Evolutionary conservation across 2,113 vertebrate species (phyloP).

Genomic region (Xiphophorus maculatus): DNA sequence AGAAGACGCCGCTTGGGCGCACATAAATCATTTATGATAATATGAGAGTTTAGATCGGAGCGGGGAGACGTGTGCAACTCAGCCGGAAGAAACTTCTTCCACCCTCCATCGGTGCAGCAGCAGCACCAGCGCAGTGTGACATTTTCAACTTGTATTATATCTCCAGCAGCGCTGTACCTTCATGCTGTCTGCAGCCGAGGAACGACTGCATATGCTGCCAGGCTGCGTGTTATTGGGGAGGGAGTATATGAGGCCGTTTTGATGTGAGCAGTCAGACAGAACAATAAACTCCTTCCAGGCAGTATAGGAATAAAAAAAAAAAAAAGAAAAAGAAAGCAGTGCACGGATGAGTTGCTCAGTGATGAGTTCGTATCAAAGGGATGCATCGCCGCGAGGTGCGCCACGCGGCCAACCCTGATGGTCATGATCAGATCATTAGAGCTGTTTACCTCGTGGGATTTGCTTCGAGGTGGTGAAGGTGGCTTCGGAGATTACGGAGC

Average conservation of each 20-base stretch:
- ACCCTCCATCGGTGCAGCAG: constrained; percentile 35
- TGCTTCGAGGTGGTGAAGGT: constrained; percentile 44
- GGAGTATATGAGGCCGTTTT: constrained; percentile 29
- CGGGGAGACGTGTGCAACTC: constrained; percentile 29
- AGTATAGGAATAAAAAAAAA: constrained; percentile 23
- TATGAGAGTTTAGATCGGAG: constrained; percentile 44
- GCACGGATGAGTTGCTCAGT: constrained; percentile 43
- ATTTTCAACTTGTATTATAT: constrained; percentile 49
- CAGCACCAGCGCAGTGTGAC: constrained; percentile 46
- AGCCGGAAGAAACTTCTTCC: constrained; percentile 25
- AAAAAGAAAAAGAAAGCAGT: constrained; percentile 9
- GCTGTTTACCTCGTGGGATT: constrained; percentile 38
- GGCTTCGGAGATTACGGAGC: constrained; percentile 35
- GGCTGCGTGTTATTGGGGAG: constrained; percentile 18
- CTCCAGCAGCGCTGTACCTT: constrained; percentile 34
- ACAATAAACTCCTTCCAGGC: constrained; percentile 55
- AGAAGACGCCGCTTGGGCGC: not conserved
- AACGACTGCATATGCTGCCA: constrained; percentile 32
- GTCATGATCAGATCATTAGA: constrained; percentile 58
- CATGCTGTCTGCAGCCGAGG: constrained; percentile 25
- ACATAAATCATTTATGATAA: constrained; percentile 51
- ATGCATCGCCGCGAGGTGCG: constrained; percentile 39
- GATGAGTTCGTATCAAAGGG: constrained; percentile 57
- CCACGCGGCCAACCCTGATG: constrained; percentile 19
- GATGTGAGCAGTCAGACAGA: constrained; percentile 40